Evolutionary conservation across 2,888 invertebrate species (phyloP).

Genomic region (Leistus spinibarbis): DNA sequence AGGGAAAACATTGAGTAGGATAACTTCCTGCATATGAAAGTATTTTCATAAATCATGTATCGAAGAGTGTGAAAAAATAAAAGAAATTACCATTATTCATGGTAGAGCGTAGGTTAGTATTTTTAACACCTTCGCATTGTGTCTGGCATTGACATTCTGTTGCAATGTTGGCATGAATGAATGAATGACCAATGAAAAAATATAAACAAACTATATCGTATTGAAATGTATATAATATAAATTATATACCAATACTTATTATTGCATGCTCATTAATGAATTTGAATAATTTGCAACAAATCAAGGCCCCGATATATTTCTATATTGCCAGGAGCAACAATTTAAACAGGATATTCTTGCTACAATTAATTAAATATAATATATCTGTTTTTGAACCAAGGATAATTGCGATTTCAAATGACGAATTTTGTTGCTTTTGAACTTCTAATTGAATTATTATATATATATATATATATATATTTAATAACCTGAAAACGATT

Average conservation of each 20-base stretch:
- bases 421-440: no score
- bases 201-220: not conserved
- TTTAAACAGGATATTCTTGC: no score
- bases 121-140: slow-evolving; percentile 14
- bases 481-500: no score
- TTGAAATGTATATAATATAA: not conserved
- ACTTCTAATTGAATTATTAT: no score
- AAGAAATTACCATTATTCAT: slow-evolving; percentile 4
- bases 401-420: no score
- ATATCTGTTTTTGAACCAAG: no score
- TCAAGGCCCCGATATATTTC: no score
- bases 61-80: not conserved
- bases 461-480: no score
- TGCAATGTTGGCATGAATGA: slow-evolving; percentile 7
- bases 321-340: no score
- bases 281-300: no score
- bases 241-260: not conserved
- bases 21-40: not conserved
- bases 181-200: slow-evolving; percentile 19
- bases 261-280: not conserved
- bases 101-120: slow-evolving; percentile 12
- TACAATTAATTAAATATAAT: no score
- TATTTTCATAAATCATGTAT: not conserved
- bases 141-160: slow-evolving; percentile 30
- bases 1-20: not conserved